Percentiles rank a stretch among this genome's conserved stretches.
These are phyloP conservation scores for Calyptommatus sinebrachiatus DNA, from an alignment of 2,113 vertebrate species.

Conservation along the genomic window DNA sequence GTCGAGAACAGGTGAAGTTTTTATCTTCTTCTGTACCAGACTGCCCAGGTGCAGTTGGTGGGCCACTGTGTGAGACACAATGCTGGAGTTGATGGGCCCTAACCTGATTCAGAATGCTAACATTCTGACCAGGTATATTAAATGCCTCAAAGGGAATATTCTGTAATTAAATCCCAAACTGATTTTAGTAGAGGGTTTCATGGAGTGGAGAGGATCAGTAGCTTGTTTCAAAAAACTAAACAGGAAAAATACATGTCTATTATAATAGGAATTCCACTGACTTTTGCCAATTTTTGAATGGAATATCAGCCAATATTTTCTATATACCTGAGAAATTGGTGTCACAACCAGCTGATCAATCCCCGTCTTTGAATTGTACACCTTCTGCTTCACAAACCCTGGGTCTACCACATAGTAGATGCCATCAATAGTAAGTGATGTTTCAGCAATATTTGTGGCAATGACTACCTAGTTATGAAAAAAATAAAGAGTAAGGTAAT, in stretches of 20 bases:
- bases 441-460: constrained; percentile 97
- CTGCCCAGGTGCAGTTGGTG: no score
- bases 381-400: constrained; percentile 97
- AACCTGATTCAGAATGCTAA: no score
- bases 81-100: no score
- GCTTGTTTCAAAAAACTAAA: not conserved
- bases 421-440: constrained; percentile 94
- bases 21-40: no score
- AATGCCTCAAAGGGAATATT: not conserved
- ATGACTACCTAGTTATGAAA: constrained; percentile 85
- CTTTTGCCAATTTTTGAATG: not conserved
- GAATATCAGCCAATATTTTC: not conserved
- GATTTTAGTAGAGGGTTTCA: not conserved
- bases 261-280: not conserved
- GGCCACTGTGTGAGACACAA: no score
- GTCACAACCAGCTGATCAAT: constrained; percentile 98
- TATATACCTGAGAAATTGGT: constrained; percentile 91
- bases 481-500: not conserved
- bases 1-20: no score
- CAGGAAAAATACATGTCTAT: not conserved
- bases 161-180: not conserved
- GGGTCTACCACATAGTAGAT: constrained; percentile 98
- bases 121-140: no score
- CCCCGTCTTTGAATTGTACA: constrained; percentile 98
- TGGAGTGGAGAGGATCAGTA: not conserved